These are phyloP conservation scores for Stenchaetothrips biformis DNA, from an alignment of 2,888 invertebrate species.

Conservation along the genomic window DNA sequence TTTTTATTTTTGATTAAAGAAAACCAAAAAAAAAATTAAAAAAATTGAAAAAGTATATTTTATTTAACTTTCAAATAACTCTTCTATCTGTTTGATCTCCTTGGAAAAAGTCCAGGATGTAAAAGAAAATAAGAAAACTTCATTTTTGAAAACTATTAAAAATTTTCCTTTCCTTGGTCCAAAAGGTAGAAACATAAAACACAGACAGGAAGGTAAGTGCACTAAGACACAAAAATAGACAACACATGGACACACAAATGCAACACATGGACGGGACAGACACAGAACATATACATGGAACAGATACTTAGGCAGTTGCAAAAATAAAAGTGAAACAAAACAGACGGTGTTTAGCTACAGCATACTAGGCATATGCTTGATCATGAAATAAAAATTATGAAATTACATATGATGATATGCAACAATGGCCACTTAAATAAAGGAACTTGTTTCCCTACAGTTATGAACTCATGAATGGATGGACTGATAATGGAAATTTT, in stretches of 20 bases:
- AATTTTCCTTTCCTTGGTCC: slow-evolving; percentile 29
- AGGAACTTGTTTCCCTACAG: neutral
- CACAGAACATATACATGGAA: slow-evolving; percentile 31
- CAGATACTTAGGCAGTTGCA: slow-evolving; percentile 22
- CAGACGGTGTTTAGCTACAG: neutral
- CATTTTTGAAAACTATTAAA: slow-evolving; percentile 26
- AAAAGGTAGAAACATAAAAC: neutral
- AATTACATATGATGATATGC: too few relatives aligned
- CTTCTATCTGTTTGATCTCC: neutral
- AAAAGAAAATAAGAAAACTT: slow-evolving; percentile 26
- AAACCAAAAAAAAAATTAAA: neutral
- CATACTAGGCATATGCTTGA: neutral
- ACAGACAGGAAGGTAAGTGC: slow-evolving; percentile 6
- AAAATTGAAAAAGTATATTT: slow-evolving; percentile 14
- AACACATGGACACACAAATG: slow-evolving; percentile 14
- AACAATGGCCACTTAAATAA: slow-evolving; percentile 31
- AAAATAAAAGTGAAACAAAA: slow-evolving; percentile 3
- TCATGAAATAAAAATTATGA: too few relatives aligned
- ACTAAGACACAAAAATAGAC: slow-evolving; percentile 11
- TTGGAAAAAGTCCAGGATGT: slow-evolving; percentile 37
- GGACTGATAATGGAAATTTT: too few relatives aligned
- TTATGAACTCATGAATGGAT: neutral
- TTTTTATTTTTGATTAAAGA: neutral
- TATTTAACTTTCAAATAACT: neutral
- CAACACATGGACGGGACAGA: slow-evolving; percentile 28